These are phyloP conservation scores for Lasioglossum baleicum DNA, from an alignment of 1,140 invertebrate species.

Conservation along the genomic window DNA sequence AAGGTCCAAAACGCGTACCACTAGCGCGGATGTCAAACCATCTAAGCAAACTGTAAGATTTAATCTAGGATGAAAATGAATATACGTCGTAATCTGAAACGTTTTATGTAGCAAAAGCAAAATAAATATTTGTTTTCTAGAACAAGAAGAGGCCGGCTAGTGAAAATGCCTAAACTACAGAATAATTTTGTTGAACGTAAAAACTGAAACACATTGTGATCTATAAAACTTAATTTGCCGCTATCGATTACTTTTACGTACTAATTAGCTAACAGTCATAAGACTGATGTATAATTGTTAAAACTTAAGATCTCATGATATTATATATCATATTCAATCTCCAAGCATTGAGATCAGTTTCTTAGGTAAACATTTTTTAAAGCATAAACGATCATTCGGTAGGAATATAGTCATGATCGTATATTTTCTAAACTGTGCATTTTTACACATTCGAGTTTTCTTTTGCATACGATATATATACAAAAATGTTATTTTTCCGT, in stretches of 20 bases:
- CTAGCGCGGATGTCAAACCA: conserved; percentile 81
- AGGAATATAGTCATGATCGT: conserved; percentile 7
- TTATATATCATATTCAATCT: conserved; percentile 17
- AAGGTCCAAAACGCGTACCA: conserved; percentile 85
- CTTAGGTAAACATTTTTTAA: conserved; percentile 20
- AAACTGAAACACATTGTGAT: conserved; percentile 65
- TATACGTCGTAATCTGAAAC: background rate
- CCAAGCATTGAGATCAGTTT: conserved; percentile 10
- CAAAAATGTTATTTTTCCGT: background rate
- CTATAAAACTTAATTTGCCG: conserved; percentile 53
- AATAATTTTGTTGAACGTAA: conserved; percentile 42
- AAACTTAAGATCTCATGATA: conserved; percentile 38
- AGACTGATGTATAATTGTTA: conserved; percentile 35
- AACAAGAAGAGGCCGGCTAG: conserved; percentile 73
- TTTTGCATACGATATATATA: background rate
- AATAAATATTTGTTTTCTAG: conserved; percentile 62
- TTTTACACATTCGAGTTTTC: conserved; percentile 7
- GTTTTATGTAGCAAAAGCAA: background rate
- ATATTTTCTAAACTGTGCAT: conserved; percentile 33
- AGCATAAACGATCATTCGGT: background rate
- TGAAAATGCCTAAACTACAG: conserved; percentile 71
- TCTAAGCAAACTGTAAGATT: conserved; percentile 73
- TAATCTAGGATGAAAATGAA: conserved; percentile 2
- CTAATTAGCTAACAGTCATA: conserved; percentile 38
- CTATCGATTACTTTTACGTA: conserved; percentile 24